Conservation (phyloP, 2,888 invertebrate genomes). For the Cryptocephalus moraei region DNA sequence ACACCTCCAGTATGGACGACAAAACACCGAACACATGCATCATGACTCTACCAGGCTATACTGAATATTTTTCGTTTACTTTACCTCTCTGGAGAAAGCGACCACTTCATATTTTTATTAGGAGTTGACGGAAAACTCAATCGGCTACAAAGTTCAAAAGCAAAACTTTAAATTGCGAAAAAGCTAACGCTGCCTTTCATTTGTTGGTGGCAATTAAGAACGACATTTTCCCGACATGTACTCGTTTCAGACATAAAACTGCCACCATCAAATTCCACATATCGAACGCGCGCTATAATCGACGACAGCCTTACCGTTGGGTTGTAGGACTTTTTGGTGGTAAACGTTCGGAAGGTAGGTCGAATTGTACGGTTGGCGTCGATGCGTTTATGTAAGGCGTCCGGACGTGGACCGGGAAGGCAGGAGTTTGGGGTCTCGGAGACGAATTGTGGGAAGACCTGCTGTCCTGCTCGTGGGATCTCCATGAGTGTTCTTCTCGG, state of each 20-base stretch:
- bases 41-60: too few relatives aligned
- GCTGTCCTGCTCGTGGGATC: slow-evolving; percentile 44
- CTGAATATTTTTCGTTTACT: slow-evolving; percentile 6
- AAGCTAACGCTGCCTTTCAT: too few relatives aligned
- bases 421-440: slow-evolving; percentile 76
- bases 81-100: slow-evolving; percentile 37
- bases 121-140: slow-evolving; percentile 34
- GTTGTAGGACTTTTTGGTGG: slow-evolving; percentile 75
- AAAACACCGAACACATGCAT: too few relatives aligned
- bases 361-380: slow-evolving; percentile 48
- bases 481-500: slow-evolving; percentile 60
- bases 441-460: slow-evolving; percentile 41
- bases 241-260: not conserved
- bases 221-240: too few relatives aligned
- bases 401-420: slow-evolving; percentile 85
- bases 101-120: slow-evolving; percentile 34
- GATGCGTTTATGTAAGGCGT: slow-evolving; percentile 74
- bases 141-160: slow-evolving; percentile 30
- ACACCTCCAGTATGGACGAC: too few relatives aligned
- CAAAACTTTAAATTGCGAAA: not conserved
- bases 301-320: slow-evolving; percentile 48
- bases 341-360: slow-evolving; percentile 47
- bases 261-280: not conserved
- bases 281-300: not conserved
- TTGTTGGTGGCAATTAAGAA: too few relatives aligned